Evolutionary conservation across 2,113 vertebrate species (phyloP).

Genomic region (Arothron firmamentum): DNA sequence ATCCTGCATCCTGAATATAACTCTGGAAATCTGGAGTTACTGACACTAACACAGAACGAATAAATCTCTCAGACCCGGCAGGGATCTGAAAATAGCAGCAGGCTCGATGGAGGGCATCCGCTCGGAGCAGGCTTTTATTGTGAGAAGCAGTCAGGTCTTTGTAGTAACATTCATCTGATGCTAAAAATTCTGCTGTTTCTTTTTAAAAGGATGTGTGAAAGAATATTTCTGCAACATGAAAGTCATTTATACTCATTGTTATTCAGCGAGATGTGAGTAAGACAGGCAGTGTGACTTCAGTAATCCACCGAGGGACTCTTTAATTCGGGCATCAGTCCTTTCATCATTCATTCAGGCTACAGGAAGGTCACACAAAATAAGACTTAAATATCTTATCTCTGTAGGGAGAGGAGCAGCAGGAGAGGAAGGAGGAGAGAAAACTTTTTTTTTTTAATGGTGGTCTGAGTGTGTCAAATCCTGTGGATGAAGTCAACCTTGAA

Average conservation of each 20-base stretch:
- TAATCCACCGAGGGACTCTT: conserved; percentile 10
- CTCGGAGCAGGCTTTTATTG: conserved; percentile 22
- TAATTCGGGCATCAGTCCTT: background rate
- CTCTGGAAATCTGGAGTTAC: conserved; percentile 2
- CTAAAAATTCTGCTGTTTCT: conserved; percentile 6
- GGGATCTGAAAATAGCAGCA: conserved; percentile 38
- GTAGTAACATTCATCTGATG: conserved; percentile 8
- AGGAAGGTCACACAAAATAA: conserved; percentile 14
- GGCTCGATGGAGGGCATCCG: conserved; percentile 14
- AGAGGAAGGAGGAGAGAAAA: background rate
- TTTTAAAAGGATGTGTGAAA: background rate
- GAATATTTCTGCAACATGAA: conserved; percentile 11
- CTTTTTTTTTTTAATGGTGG: background rate
- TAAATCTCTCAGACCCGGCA: conserved; percentile 3
- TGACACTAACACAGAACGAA: background rate
- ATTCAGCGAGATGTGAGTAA: conserved; percentile 4
- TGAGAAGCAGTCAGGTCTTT: conserved; percentile 9
- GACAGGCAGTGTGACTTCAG: background rate
- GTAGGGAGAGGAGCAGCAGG: background rate
- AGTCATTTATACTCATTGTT: conserved; percentile 1
- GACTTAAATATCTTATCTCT: background rate
- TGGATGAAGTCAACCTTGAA: conserved; percentile 16
- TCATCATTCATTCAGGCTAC: background rate
- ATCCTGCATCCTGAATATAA: too few species aligned
- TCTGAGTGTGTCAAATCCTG: background rate